Percentiles rank a stretch among this genome's conserved stretches.
Evolutionary conservation across 2,797 vertebrate species (phyloP).

Genomic region (Pelochelys cantorii): DNA sequence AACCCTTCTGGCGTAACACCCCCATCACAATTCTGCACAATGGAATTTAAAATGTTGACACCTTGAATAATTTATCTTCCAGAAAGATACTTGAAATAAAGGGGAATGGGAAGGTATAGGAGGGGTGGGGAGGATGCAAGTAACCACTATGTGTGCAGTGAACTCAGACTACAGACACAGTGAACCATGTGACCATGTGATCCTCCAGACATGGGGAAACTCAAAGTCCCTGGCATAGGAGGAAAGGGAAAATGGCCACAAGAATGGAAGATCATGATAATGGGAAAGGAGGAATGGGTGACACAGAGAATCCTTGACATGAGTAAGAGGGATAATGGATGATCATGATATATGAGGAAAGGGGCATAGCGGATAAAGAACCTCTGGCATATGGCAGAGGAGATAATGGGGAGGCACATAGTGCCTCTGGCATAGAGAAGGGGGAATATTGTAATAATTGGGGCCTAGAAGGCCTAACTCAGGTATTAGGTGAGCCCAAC

Average conservation of each 20-base stretch:
- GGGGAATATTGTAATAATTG: not conserved
- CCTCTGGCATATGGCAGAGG: not conserved
- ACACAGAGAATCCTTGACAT: not conserved
- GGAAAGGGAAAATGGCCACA: not conserved
- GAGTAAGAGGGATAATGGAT: not conserved
- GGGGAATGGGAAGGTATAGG: too few species aligned
- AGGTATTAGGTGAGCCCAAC: not conserved
- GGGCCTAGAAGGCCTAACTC: not conserved
- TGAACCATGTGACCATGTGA: accelerated
- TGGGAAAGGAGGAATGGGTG: not conserved
- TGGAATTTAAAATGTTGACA: not conserved
- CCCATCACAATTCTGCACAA: not conserved
- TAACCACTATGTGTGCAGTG: accelerated
- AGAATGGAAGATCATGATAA: not conserved
- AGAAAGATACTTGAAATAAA: not conserved
- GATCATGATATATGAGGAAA: not conserved
- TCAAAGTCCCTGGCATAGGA: not conserved
- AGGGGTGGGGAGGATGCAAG: accelerated
- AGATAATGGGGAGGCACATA: not conserved
- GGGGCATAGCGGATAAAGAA: not conserved
- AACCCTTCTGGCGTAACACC: not conserved
- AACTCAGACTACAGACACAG: not conserved
- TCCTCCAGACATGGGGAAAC: not conserved
- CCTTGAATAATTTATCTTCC: not conserved
- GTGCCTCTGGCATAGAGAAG: not conserved